Percentiles rank a stretch among this genome's conserved stretches.
These are phyloP conservation scores for Hermaeophaga mercurialis DNA, from an alignment of 2,888 invertebrate genomes.

Conservation along the genomic window DNA sequence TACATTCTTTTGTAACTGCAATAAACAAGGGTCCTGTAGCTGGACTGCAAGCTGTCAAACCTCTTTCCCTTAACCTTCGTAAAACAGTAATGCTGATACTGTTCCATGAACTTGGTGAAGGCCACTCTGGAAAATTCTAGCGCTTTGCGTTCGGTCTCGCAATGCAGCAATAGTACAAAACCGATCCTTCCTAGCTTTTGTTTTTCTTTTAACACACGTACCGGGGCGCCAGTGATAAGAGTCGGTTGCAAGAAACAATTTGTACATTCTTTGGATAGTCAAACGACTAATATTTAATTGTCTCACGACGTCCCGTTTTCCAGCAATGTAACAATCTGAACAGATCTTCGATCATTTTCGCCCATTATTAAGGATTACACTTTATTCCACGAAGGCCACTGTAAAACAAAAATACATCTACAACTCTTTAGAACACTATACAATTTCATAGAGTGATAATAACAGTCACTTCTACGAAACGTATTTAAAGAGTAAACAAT, in stretches of 20 bases:
- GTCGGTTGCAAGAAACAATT: background rate
- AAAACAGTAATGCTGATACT: background rate
- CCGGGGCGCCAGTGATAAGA: constrained; percentile 2
- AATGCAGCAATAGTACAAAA: background rate
- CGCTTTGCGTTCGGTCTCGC: constrained; percentile 6
- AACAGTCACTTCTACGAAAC: background rate
- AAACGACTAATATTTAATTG: background rate
- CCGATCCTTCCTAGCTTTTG: constrained; percentile 10
- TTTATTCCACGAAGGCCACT: background rate
- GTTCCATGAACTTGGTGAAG: constrained; percentile 1
- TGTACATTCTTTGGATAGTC: background rate
- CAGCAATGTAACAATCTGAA: background rate
- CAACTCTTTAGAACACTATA: constrained; percentile 1
- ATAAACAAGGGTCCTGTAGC: background rate
- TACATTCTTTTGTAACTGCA: too few relatives aligned
- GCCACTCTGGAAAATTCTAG: background rate
- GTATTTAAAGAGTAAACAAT: background rate
- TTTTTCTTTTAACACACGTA: constrained; percentile 2
- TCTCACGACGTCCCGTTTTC: background rate
- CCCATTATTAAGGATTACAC: background rate
- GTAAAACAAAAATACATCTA: background rate
- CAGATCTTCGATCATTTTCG: background rate
- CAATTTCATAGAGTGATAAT: background rate
- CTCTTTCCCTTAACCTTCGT: background rate
- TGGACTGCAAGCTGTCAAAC: constrained; percentile 6